Evolutionary conservation across 1,140 invertebrate genomes (phyloP), one percentile per base, ranked within the genome.

Genomic region (Sweltsa coloradensis): DNA sequence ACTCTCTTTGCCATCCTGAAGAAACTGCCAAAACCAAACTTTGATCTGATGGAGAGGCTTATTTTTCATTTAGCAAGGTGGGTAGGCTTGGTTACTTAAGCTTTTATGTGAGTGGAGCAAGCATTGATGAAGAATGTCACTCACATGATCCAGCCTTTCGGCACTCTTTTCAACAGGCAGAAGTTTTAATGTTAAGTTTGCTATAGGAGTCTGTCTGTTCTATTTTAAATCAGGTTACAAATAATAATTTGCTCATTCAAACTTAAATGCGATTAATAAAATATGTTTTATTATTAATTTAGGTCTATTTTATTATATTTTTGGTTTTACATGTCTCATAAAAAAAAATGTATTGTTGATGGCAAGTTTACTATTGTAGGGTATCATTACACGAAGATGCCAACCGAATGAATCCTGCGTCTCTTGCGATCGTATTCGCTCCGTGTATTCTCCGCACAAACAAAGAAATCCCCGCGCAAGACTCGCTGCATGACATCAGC

Each of bases 371-470:
- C 42, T 55, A 24, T 52, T 61, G 22, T 57, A 75, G 77, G 52
- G 87, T 95, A 1, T 88, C 89, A 0, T 67, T 83, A 14, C 80
- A 89, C 56, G 90, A 95, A 67, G 74, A 86, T 25, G 81, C 82
- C 47, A 97, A 96, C 66, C 78, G 88, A 48, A 97, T 97, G 93
- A 88, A 82, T 52, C 74, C 88, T 0, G 87, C 86, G 55, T 86
- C 89, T 31, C 66, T 97, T 43, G 89, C 93, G 14, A 93, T 96
- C 53, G 89, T 97, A 36, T 96, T 96, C 69, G 90, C 91, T 9
- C 93, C 93, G 5, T 95, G 90, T 65, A 85, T 97, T 42, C 68
- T 97, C 46, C 72, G 90, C 41, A 89, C 89, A 25, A 86, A 87
- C 63, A 82, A 88, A 60, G 64, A 78, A 36, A 72, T 92, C 41